phyloP scores from a whole-genome alignment of 2,888 invertebrate genomes.

The Cerastis rubricosa region DNA sequence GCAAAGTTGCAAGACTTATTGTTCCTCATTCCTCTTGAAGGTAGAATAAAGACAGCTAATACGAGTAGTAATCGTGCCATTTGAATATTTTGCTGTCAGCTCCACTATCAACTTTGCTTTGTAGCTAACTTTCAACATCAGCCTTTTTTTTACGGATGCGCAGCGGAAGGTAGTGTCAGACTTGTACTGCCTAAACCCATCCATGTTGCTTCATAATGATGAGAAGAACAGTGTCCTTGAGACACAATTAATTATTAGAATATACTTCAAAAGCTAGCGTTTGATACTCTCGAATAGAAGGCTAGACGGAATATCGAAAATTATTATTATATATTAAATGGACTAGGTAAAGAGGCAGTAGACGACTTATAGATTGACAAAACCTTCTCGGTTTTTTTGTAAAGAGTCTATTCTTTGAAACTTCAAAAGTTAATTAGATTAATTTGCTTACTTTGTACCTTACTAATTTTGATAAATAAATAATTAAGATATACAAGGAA shows the following conservation, averaged over 20 bases:
- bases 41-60: background rate
- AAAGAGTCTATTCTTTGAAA: constrained; percentile 26
- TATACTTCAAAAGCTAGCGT: background rate
- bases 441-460: constrained; percentile 40
- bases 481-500: background rate
- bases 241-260: background rate
- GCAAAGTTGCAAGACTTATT: background rate
- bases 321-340: background rate
- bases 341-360: too few species aligned
- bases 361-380: constrained; percentile 8
- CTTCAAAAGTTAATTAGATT: constrained; percentile 47
- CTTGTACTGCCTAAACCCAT: too few species aligned
- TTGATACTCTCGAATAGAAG: background rate
- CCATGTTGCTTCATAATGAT: too few species aligned
- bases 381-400: constrained; percentile 12
- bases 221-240: background rate
- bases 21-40: background rate
- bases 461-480: constrained; percentile 23
- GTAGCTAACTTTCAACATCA: background rate
- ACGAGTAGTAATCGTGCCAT: background rate
- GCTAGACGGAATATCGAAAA: background rate
- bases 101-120: background rate
- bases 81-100: background rate
- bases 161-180: too few species aligned
- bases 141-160: too few species aligned